Base-by-base conservation (phyloP, 2,113 vertebrate species). In the Nycticebus coucang region DNA sequence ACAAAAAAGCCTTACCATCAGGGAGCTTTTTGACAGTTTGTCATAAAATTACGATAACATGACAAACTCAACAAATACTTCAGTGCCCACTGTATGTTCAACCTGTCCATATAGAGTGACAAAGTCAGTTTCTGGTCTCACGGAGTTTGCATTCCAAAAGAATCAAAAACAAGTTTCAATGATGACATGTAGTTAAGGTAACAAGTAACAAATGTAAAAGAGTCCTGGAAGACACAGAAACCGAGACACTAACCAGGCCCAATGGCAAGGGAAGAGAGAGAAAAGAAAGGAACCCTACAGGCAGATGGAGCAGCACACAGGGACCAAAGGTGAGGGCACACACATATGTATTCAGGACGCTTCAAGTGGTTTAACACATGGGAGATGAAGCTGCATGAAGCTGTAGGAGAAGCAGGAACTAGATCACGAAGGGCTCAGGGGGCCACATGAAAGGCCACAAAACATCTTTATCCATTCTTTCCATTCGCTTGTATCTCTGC, bases 1-100 rank as follows among this genome's bases (percentile, higher is more conserved):
- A 84, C 24, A 77, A 74, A n/a, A 24, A 59, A 60, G 74, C 87
- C 62, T 53, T 41, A 59, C 8, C 30, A 22, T 41, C 74, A 64
- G 2, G 41, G 37, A 86, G 30, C 17, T 82, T 77, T 35, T 50
- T 30, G n/a, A 81, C 2, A 86, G 19, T 60, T 14, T 35, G 33
- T 35, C n/a, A 35, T 9, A 35, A 18, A 87, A 33, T 80, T 91
- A 72, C 26, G 79, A 17, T 12, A 83, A 37, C 75, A 17, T 37
- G 59, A 87, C 33, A 86, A 96, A 84, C 22, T 84, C 74, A 94
- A 85, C 35, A 81, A 72, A 75, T 33, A 83, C 26, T 62, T 95
- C n/a, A n/a, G 5, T 85, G 35, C 28, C 60, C 33, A 78, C 11
- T 4, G 53, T 0, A 19, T 88, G 55, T 66, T 75, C 68, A 94